phyloP scores from a whole-genome alignment of 2,113 vertebrate genomes.

The Pterocles burchelli region DNA sequence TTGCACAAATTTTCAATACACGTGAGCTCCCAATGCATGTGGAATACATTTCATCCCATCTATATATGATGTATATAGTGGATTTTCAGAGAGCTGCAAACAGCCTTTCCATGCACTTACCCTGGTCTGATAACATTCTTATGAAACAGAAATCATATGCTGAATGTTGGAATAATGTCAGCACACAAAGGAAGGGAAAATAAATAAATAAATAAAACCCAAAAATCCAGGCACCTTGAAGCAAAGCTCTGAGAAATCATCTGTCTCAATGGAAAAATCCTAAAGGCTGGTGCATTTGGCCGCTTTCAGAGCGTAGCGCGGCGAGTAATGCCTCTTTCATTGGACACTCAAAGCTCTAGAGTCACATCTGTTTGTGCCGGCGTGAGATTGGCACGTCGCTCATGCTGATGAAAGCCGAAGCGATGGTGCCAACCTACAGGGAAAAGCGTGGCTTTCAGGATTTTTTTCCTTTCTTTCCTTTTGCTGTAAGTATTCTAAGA shows the following conservation, averaged over 20 bases:
- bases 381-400: not conserved
- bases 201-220: not conserved
- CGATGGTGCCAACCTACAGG: not conserved
- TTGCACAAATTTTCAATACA: not conserved
- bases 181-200: conserved; percentile 22
- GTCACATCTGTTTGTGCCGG: conserved; percentile 31
- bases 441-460: not conserved
- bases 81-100: not conserved
- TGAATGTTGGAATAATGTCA: conserved; percentile 33
- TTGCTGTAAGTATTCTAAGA: not conserved
- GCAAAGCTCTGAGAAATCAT: not conserved
- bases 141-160: conserved; percentile 5
- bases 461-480: not conserved
- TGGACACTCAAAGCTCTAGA: conserved; percentile 34
- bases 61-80: not conserved
- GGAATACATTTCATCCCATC: conserved; percentile 26
- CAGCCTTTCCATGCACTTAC: not conserved
- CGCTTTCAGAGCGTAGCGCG: not conserved
- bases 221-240: conserved; percentile 42
- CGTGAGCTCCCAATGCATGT: not conserved
- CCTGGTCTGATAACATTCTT: conserved; percentile 53
- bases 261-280: not conserved
- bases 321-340: not conserved
- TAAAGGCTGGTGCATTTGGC: not conserved
- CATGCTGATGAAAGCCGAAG: not conserved